Evolutionary conservation across 2,888 invertebrate species (phyloP).

Genomic region (Ormia ochracea): DNA sequence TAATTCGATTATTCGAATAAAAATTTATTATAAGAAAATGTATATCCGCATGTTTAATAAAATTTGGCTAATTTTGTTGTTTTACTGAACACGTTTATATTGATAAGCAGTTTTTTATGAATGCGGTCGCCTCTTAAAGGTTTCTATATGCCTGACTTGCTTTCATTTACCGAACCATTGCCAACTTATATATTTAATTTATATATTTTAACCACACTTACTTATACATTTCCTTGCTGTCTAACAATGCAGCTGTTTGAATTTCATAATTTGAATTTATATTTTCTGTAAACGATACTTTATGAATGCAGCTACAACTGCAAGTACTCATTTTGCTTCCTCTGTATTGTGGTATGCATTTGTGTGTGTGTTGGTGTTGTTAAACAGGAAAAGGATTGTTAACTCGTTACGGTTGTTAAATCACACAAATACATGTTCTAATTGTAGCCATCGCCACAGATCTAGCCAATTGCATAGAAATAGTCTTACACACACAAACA

Average conservation of each 20-base stretch:
- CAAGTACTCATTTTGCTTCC: background rate
- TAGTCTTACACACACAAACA: background rate
- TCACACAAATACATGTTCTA: conserved; percentile 13
- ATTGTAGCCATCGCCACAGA: conserved; percentile 11
- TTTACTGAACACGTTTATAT: too few species aligned
- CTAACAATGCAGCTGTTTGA: background rate
- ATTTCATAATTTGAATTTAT: conserved; percentile 38
- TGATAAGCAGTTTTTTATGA: too few species aligned
- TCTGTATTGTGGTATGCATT: background rate
- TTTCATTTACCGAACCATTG: too few species aligned
- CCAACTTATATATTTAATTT: background rate
- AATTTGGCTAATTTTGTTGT: too few species aligned
- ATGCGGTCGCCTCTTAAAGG: too few species aligned
- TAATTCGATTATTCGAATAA: too few species aligned
- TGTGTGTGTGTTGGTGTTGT: background rate
- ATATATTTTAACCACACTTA: background rate
- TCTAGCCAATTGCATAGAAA: conserved; percentile 17
- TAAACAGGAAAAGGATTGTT: conserved; percentile 48
- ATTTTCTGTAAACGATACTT: background rate
- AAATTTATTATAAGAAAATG: too few species aligned
- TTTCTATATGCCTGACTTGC: too few species aligned
- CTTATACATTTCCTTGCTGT: background rate
- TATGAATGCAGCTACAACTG: background rate
- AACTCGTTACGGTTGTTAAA: conserved; percentile 44
- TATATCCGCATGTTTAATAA: too few species aligned